phyloP scores from a whole-genome alignment of 2,113 vertebrate species.

The Mormoops blainvillei region DNA sequence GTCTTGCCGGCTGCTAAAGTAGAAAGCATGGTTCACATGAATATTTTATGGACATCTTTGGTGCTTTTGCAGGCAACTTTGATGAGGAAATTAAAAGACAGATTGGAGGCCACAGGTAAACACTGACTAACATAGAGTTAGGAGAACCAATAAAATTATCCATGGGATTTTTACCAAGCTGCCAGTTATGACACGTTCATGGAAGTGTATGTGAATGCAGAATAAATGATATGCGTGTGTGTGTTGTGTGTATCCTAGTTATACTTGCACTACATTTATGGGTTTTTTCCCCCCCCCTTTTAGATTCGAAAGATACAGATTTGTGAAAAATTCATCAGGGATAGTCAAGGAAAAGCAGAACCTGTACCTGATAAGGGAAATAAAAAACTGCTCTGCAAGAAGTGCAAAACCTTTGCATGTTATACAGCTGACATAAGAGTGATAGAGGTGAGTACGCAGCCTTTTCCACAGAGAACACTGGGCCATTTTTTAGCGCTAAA shows the following conservation, averaged over 20 bases:
- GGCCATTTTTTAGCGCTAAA: not conserved
- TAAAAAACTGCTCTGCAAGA: constrained; percentile 75
- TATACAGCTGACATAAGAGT: constrained; percentile 76
- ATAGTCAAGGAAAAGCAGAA: constrained; percentile 56
- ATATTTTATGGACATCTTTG: not conserved
- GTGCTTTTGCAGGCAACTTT: not conserved
- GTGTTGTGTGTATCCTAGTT: not conserved
- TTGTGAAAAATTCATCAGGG: constrained; percentile 72
- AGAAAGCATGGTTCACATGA: not conserved
- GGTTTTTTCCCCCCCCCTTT: not conserved
- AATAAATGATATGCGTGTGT: not conserved
- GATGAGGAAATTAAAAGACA: not conserved
- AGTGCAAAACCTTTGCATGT: constrained; percentile 78
- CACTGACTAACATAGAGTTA: not conserved
- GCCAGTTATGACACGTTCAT: not conserved
- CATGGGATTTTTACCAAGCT: not conserved
- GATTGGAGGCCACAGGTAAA: not conserved
- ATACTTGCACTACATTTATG: not conserved
- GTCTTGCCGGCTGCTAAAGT: not conserved
- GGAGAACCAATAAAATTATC: not conserved
- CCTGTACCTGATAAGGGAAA: constrained; percentile 34
- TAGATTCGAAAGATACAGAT: constrained; percentile 73
- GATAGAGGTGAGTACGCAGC: constrained; percentile 77
- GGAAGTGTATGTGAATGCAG: not conserved
- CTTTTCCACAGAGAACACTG: not conserved